phyloP scores from a whole-genome alignment of 2,113 vertebrate species.

The Rhinoderma darwinii region DNA sequence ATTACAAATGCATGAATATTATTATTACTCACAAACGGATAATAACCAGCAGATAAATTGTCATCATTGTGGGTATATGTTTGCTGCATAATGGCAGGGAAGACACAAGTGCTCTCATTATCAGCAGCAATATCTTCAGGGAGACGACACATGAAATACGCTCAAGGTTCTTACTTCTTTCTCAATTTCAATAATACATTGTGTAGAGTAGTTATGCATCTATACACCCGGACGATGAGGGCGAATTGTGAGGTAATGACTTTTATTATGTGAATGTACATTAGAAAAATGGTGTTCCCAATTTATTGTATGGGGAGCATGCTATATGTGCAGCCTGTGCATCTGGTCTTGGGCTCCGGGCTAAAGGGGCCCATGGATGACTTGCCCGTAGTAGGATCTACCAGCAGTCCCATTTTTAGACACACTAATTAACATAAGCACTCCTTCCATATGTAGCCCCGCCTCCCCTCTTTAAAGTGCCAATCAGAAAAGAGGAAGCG shows the following conservation, averaged over 20 bases:
- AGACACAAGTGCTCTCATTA: constrained; percentile 33
- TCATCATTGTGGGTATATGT: constrained; percentile 26
- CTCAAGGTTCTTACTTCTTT: constrained; percentile 5
- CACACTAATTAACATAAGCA: not conserved
- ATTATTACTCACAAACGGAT: constrained; percentile 45
- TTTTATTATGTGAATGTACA: not conserved
- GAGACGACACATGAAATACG: not conserved
- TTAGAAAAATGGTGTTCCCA: not conserved
- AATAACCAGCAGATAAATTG: constrained; percentile 45
- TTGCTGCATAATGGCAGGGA: constrained; percentile 1
- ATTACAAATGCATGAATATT: constrained; percentile 51
- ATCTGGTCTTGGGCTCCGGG: not conserved
- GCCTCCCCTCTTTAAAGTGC: too few species aligned
- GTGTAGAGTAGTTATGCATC: not conserved
- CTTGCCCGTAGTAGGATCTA: too few species aligned
- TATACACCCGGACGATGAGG: not conserved
- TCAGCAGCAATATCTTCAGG: constrained; percentile 14
- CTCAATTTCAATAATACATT: constrained; percentile 33
- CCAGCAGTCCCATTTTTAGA: too few species aligned
- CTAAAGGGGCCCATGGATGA: not conserved
- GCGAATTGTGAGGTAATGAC: not conserved
- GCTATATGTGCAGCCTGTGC: not conserved
- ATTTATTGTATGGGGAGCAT: not conserved
- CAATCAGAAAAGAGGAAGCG: too few species aligned
- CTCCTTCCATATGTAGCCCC: too few species aligned